Percentiles rank a stretch among this genome's conserved stretches.
phyloP scores from a whole-genome alignment of 92 coral and sea anemone species.

The Chrysogorgia sp. region DNA sequence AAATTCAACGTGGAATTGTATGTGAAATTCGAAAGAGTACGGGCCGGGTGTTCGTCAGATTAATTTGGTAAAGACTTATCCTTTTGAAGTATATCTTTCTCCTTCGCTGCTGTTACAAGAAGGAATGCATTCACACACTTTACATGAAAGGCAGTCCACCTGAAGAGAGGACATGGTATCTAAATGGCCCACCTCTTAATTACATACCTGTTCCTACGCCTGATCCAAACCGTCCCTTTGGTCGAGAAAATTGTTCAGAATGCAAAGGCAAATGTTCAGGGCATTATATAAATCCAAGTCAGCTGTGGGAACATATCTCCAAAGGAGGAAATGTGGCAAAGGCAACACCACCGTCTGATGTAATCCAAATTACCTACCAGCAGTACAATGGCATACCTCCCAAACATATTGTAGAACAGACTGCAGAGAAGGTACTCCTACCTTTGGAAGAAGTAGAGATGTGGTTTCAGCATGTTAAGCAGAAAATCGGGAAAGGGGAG shows the following conservation, averaged over 20 bases:
- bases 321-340: constrained; percentile 58
- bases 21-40: constrained; percentile 62
- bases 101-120: constrained; percentile 51
- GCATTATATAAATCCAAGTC: constrained; percentile 54
- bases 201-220: constrained; percentile 42
- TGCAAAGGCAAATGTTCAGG: constrained; percentile 51
- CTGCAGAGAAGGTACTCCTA: too few relatives aligned
- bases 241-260: constrained; percentile 43
- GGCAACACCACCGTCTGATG: constrained; percentile 56
- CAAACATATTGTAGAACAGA: too few relatives aligned
- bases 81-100: constrained; percentile 53
- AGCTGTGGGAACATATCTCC: too few relatives aligned
- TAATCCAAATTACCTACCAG: constrained; percentile 53
- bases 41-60: constrained; percentile 64
- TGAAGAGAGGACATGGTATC: constrained; percentile 1
- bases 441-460: too few relatives aligned
- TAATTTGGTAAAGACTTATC: constrained; percentile 41
- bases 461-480: too few relatives aligned
- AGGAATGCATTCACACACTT: constrained; percentile 49
- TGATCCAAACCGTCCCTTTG: constrained; percentile 37
- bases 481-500: constrained; percentile 57
- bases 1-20: constrained; percentile 44
- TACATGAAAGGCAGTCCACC: constrained; percentile 21
- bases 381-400: too few relatives aligned
- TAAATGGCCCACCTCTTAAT: constrained; percentile 35